Conservation (phyloP, 2,113 vertebrate genomes). For the Amazona vittata region DNA sequence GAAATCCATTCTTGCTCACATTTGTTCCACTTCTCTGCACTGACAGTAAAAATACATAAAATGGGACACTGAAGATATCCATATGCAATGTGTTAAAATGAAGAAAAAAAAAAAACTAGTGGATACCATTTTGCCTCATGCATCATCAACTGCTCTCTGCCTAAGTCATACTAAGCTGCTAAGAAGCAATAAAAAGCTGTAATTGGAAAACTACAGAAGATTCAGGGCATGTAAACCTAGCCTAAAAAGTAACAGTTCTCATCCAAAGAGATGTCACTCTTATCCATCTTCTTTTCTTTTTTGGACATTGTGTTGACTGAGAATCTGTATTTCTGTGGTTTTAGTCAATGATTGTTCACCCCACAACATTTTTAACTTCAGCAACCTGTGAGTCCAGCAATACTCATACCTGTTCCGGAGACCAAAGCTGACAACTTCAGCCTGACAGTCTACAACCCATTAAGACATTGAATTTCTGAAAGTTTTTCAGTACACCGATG, state of each 20-base stretch:
- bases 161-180: background rate
- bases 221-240: background rate
- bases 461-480: background rate
- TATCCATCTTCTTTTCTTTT: background rate
- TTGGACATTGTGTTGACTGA: background rate
- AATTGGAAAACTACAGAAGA: background rate
- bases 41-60: slow-evolving; percentile 60
- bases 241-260: background rate
- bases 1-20: slow-evolving; percentile 39
- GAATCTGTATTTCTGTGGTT: background rate
- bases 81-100: background rate
- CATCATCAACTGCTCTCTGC: slow-evolving; percentile 25
- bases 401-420: background rate
- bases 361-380: background rate
- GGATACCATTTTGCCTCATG: slow-evolving; percentile 8
- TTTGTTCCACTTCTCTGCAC: slow-evolving; percentile 61
- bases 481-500: background rate
- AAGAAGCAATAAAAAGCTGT: slow-evolving; percentile 33
- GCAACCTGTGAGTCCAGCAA: background rate
- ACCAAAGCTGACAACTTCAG: background rate
- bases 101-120: background rate
- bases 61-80: slow-evolving; percentile 6
- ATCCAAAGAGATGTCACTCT: background rate
- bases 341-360: background rate
- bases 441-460: background rate